Conservation (phyloP, 2,797 vertebrate genomes). For the Pteronotus mesoamericanus region DNA sequence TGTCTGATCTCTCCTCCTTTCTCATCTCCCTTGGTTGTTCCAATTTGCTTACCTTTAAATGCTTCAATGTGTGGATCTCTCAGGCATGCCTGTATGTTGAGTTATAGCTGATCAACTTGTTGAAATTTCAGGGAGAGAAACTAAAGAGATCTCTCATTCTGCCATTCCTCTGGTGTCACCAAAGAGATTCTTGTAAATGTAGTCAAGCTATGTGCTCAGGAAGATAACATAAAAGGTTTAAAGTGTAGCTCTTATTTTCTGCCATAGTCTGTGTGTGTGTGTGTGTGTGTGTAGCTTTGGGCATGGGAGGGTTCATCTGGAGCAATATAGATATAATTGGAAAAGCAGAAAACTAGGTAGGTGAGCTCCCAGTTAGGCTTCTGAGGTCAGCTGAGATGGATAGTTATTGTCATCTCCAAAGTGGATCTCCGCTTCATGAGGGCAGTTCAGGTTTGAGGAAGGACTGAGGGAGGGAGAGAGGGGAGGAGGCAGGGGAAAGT, state of each 20-base stretch:
- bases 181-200: neutral
- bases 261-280: neutral
- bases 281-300: neutral
- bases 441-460: neutral
- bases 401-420: neutral
- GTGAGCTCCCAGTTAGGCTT: neutral
- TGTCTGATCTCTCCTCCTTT: neutral
- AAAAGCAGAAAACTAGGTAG: neutral
- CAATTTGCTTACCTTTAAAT: neutral
- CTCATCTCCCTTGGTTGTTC: neutral
- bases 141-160: neutral
- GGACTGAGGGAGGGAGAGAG: too few relatives aligned
- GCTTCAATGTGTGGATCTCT: neutral
- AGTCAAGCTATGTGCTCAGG: neutral
- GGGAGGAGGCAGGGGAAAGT: too few relatives aligned
- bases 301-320: neutral
- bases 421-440: neutral
- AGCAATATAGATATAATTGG: neutral
- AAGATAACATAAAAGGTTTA: neutral
- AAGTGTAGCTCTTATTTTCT: neutral
- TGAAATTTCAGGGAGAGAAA: neutral
- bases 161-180: neutral
- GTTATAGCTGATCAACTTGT: neutral
- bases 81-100: neutral
- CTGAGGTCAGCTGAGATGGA: neutral